Evolutionary conservation across 2,888 invertebrate species (phyloP).

Genomic region (Ceraclea dissimilis): DNA sequence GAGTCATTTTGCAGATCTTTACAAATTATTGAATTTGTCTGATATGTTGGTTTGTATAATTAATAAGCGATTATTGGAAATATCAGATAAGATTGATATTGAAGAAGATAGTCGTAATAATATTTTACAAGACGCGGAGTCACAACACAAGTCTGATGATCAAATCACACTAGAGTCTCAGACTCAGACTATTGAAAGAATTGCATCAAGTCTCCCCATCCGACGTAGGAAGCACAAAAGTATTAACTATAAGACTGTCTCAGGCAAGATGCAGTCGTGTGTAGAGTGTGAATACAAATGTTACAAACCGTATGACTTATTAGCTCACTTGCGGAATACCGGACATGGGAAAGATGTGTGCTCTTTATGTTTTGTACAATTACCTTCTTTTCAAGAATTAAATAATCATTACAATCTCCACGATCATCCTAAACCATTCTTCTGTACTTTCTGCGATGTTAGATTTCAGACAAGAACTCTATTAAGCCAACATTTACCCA

Average conservation of each 20-base stretch:
- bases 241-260: neutral
- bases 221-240: too few species aligned
- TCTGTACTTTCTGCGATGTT: slow-evolving; percentile 43
- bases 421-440: slow-evolving; percentile 42
- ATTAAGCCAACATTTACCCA: slow-evolving; percentile 44
- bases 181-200: too few species aligned
- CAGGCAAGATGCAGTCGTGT: slow-evolving; percentile 37
- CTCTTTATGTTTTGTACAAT: slow-evolving; percentile 33
- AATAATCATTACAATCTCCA: slow-evolving; percentile 38
- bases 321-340: slow-evolving; percentile 25
- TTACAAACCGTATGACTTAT: slow-evolving; percentile 36
- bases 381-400: slow-evolving; percentile 30
- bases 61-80: neutral
- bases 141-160: too few species aligned
- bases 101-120: too few species aligned
- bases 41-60: slow-evolving; percentile 16
- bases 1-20: slow-evolving; percentile 18
- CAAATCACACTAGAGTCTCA: too few species aligned
- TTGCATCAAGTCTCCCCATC: too few species aligned
- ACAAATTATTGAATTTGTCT: slow-evolving; percentile 19
- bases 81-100: too few species aligned
- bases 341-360: slow-evolving; percentile 30
- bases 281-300: slow-evolving; percentile 37
- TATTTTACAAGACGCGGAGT: too few species aligned
- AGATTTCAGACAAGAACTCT: slow-evolving; percentile 45